Evolutionary conservation across 2,113 vertebrate genomes (phyloP).

Genomic region (Saimiri boliviensis): DNA sequence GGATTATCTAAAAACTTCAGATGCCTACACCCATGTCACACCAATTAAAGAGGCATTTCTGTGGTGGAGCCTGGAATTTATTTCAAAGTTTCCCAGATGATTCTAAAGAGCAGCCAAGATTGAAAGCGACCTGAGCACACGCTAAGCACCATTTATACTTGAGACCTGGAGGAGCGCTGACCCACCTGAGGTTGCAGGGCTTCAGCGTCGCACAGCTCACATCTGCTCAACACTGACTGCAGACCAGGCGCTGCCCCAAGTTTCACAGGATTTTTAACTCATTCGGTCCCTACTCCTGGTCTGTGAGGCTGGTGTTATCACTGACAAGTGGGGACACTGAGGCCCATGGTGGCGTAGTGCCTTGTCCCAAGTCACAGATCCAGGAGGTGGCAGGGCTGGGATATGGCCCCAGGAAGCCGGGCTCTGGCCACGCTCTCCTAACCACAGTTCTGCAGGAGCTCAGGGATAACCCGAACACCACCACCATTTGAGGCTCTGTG

Average conservation of each 20-base stretch:
- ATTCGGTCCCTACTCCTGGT: too few species aligned
- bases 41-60: not conserved
- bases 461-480: rapidly evolving
- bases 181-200: not conserved
- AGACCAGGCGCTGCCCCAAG: not conserved
- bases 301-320: not conserved
- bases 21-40: not conserved
- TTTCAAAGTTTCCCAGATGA: not conserved
- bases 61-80: not conserved
- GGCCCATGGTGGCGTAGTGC: not conserved
- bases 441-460: too few species aligned
- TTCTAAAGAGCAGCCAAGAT: not conserved
- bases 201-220: rapidly evolving
- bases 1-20: not conserved
- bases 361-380: not conserved
- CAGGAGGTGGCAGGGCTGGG: not conserved
- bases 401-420: not conserved
- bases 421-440: not conserved
- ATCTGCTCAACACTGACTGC: not conserved
- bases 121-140: not conserved
- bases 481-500: not conserved
- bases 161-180: not conserved
- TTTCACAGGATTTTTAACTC: not conserved
- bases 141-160: not conserved
- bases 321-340: not conserved